These are phyloP conservation scores for Tringa solitaria DNA, from an alignment of 2,113 vertebrate species.

Conservation along the genomic window DNA sequence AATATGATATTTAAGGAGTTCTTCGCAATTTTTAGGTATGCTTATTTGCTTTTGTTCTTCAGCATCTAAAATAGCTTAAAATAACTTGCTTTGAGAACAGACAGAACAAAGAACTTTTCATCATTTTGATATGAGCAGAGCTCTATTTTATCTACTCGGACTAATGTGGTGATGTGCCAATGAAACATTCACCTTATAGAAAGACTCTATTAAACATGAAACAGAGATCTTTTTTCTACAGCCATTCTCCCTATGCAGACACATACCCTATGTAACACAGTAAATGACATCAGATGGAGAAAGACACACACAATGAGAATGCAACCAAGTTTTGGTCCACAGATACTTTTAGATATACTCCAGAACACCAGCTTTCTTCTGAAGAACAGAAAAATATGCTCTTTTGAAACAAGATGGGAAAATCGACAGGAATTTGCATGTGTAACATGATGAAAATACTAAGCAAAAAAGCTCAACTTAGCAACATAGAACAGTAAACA, in stretches of 20 bases:
- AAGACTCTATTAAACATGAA: background rate
- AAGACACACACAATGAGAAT: background rate
- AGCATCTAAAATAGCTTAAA: background rate
- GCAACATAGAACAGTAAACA: background rate
- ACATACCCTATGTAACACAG: rapidly evolving
- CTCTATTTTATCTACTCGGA: background rate
- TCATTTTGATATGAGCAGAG: background rate
- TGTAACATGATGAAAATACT: background rate
- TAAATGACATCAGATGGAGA: background rate
- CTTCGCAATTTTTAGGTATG: background rate
- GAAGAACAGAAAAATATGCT: background rate
- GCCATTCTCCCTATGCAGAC: background rate
- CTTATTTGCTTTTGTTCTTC: background rate
- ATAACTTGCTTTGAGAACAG: background rate
- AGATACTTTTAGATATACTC: background rate
- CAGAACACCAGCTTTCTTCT: background rate
- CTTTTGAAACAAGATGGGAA: background rate
- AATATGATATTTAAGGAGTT: background rate
- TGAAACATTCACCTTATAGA: background rate
- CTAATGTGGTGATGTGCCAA: background rate
- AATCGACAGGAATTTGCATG: background rate
- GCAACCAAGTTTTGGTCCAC: background rate
- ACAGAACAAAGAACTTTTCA: background rate
- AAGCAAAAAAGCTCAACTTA: background rate
- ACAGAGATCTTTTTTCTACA: background rate